Percentiles rank a stretch among this genome's conserved stretches.
These are phyloP conservation scores for Axinella damicornis DNA, from an alignment of 37 sponge, comb jelly and placozoan species.

Conservation along the genomic window DNA sequence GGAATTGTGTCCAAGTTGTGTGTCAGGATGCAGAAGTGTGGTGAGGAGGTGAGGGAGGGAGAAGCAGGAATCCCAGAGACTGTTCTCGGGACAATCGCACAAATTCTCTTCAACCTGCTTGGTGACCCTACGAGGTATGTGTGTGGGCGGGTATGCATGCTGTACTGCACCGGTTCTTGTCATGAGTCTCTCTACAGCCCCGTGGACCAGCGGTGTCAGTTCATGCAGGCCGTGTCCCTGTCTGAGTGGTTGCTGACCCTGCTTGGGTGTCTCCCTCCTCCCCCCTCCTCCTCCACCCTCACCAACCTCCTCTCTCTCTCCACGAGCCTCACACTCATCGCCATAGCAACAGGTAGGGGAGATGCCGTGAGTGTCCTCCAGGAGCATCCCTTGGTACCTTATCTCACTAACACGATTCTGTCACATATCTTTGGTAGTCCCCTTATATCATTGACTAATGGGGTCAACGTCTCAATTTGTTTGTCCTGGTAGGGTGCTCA, in stretches of 20 bases:
- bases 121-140: neutral
- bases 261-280: neutral
- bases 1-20: too few relatives aligned
- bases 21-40: too few relatives aligned
- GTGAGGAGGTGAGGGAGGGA: neutral
- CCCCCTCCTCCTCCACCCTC: neutral
- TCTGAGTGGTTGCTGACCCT: neutral
- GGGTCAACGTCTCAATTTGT: neutral
- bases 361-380: neutral
- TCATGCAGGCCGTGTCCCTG: neutral
- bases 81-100: neutral
- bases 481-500: neutral
- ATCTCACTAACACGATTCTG: too few relatives aligned
- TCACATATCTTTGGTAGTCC: too few relatives aligned
- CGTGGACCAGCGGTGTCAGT: neutral
- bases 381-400: too few relatives aligned
- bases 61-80: neutral
- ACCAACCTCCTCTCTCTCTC: neutral
- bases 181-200: neutral
- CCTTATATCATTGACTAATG: too few relatives aligned
- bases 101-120: neutral
- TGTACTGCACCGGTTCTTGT: neutral
- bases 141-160: too few relatives aligned
- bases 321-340: neutral
- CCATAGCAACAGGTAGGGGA: neutral